Conservation (phyloP, 1,140 invertebrate genomes). For the Drosophila truncata region DNA sequence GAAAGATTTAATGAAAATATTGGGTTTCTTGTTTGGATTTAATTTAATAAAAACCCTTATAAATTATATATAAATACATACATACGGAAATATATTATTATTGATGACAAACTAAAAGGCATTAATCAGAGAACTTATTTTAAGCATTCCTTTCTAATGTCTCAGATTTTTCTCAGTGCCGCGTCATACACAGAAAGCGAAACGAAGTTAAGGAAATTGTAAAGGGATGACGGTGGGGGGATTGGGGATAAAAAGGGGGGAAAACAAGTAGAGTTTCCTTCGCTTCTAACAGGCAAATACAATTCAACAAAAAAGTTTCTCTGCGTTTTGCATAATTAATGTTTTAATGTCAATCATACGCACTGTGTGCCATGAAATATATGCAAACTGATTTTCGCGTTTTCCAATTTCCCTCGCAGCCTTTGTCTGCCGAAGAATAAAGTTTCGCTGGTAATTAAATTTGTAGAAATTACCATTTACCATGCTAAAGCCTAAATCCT, state of each 20-base stretch:
- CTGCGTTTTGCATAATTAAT: slow-evolving; percentile 77
- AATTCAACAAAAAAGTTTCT: slow-evolving; percentile 58
- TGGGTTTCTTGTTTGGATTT: neutral
- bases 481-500: neutral
- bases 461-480: slow-evolving; percentile 46
- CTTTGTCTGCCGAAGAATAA: slow-evolving; percentile 22
- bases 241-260: neutral
- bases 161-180: slow-evolving; percentile 12
- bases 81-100: neutral
- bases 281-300: slow-evolving; percentile 36
- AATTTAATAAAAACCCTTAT: neutral
- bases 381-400: slow-evolving; percentile 65
- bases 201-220: slow-evolving; percentile 13
- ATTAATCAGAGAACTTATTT: neutral
- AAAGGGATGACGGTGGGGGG: neutral
- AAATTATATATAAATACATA: no score
- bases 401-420: slow-evolving; percentile 49
- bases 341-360: slow-evolving; percentile 81
- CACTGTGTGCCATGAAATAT: slow-evolving; percentile 76
- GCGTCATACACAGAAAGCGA: slow-evolving; percentile 1
- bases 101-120: neutral
- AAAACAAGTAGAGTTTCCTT: neutral
- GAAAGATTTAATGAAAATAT: neutral
- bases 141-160: neutral
- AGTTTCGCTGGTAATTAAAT: slow-evolving; percentile 68